Evolutionary conservation across 2,888 invertebrate genomes (phyloP).

Genomic region (Molanna angustata): DNA sequence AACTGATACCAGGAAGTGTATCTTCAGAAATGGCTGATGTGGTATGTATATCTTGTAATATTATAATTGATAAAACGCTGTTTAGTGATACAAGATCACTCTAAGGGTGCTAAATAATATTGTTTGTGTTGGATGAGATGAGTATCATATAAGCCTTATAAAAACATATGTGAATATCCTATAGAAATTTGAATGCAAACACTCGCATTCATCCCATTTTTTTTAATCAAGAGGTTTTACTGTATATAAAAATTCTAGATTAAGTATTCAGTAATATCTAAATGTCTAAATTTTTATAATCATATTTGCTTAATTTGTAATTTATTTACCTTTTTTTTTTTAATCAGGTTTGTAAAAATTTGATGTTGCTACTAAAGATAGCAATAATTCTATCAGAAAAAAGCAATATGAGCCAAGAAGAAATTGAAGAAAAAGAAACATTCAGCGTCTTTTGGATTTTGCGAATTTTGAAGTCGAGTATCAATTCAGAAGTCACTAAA

Average conservation of each 20-base stretch:
- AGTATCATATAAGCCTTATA: too few relatives aligned
- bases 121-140: not conserved
- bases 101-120: not conserved
- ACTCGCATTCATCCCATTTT: too few relatives aligned
- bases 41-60: constrained; percentile 39
- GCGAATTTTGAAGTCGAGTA: constrained; percentile 68
- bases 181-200: too few relatives aligned
- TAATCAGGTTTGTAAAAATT: constrained; percentile 50
- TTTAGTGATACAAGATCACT: too few relatives aligned
- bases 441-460: constrained; percentile 73
- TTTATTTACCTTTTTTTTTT: not conserved
- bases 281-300: too few relatives aligned
- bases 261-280: too few relatives aligned
- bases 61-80: too few relatives aligned
- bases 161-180: too few relatives aligned
- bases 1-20: constrained; percentile 64
- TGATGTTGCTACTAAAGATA: constrained; percentile 56
- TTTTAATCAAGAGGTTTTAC: too few relatives aligned
- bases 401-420: constrained; percentile 37
- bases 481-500: constrained; percentile 76
- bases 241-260: too few relatives aligned
- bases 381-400: constrained; percentile 52
- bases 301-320: too few relatives aligned
- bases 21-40: constrained; percentile 73
- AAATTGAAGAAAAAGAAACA: constrained; percentile 42